Base-by-base conservation (phyloP, 2,113 vertebrate species). In the Polypterus senegalus region DNA sequence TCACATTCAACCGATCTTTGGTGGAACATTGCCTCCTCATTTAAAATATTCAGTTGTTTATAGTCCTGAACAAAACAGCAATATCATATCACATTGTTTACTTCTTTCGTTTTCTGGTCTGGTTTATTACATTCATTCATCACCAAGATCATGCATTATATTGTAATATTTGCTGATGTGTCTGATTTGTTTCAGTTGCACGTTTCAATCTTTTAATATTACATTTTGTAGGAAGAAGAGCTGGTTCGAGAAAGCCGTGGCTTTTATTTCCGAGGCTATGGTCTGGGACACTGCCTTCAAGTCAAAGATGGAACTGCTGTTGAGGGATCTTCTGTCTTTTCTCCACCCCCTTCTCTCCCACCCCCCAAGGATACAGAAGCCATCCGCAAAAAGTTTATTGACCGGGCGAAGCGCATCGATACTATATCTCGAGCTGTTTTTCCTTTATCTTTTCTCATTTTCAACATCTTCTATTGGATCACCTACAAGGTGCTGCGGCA, bases 401-500 rank as follows among this genome's bases (percentile, higher is more conserved):
- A 94, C 76, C 77, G 78, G 46, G 93, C 93, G 62, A 95, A 94
- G 69, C 87, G 90, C 66, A 97, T 97, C 5, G 92, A 97, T 75
- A 97, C 91, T 67, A 71, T 97, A 70, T 95, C 93, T 61, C 66
- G 89, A 59, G 93, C 91, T 0, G 81, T 92, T 69, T 97, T 97
- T 69, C 94, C 94, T 52, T 79, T 97, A 74, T 86, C 89, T 74
- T 97, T 97, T 76, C 87, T 97, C 69, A 77, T 93, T 68, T 97
- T 97, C 79, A 97, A 97, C 68, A 81, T 94, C 78, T 92, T 97
- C 79, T 97, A 97, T 79, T 97, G 94, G 93, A 66, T 95, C 3
- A 71, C 92, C 67, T 94, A 93, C 74, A 95, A 94, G 90, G 91
- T 97, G 67, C 82, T 97, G 73, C 77, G 75, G 68, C 88, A 89